Evolutionary conservation across 2,797 vertebrate genomes (phyloP), one percentile per base, ranked within the genome.

Genomic region (Crypturellus tataupa): DNA sequence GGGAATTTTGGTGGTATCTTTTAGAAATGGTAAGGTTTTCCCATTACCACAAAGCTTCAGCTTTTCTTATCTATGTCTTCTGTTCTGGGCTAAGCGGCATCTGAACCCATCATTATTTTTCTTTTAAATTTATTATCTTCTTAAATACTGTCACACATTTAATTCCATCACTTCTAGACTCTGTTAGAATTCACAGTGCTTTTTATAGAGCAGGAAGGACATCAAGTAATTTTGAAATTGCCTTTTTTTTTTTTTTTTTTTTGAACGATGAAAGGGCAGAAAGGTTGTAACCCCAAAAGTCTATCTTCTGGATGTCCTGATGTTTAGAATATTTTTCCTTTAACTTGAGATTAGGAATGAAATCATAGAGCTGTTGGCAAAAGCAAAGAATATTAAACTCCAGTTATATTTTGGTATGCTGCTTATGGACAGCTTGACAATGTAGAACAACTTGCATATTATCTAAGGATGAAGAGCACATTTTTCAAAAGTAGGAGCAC

Each of bases 111-210:
- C 78, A 64, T 67, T 73, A 72, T 49, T 88, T 90, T 60, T 70
- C 44, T 70, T 56, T 91, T 49, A 93, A 75, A 73, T 75, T 89
- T 90, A 86, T 80, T 71, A 79, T 44, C 85, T 69, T 71, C 60
- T 76, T 85, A 80, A 86, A 78, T 72, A 67, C 69, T 42, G 29
- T 39, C 62, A 53, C 21, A 86, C 29, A 86, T 23, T 78, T 95
- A 67, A 92, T 68, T 86, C 49, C 15, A 79, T 49, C 29, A 59
- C 8, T 86, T 59, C n/a, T 37, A 39, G 65, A 60, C 35, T 68
- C n/a, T 27, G 14, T 31, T 1, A 71, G 62, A 86, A 92, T 15
- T 60, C 40, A 63, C 60, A 20, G 44, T 11, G 10, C 16, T 88
- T 75, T 70, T 40, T 29, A 15, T 1, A 24, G 10, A 6, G 5